Percentiles rank a stretch among this genome's conserved stretches.
phyloP scores from a whole-genome alignment of 2,797 vertebrate species.

The Melanotaenia parkinsoni region DNA sequence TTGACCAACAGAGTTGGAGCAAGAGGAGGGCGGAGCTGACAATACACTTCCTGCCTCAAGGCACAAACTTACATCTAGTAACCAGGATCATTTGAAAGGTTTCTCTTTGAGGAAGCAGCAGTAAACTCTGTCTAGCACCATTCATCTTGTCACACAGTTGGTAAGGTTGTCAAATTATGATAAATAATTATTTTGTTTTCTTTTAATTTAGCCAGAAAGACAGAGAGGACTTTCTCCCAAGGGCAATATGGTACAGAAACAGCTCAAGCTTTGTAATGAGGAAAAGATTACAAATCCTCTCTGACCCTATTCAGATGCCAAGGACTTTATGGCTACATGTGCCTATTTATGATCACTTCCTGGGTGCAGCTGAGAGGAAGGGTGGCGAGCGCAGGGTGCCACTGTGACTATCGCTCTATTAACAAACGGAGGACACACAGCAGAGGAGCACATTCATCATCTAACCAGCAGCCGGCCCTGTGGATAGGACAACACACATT shows the following conservation, averaged over 20 bases:
- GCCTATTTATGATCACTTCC: conserved; percentile 72
- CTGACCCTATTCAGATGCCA: conserved; percentile 54
- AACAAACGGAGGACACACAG: conserved; percentile 73
- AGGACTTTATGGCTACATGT: conserved; percentile 57
- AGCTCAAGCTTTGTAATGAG: conserved; percentile 38
- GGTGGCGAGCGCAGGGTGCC: conserved; percentile 50
- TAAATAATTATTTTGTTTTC: conserved; percentile 28
- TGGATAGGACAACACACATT: conserved; percentile 66
- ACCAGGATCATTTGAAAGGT: conserved; percentile 19
- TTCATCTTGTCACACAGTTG: conserved; percentile 21
- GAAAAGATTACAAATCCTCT: conserved; percentile 50
- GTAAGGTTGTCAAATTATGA: not conserved
- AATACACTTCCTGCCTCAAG: conserved; percentile 28
- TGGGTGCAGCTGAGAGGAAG: conserved; percentile 50
- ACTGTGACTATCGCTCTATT: conserved; percentile 75
- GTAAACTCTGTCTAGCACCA: conserved; percentile 11
- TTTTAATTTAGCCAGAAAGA: conserved; percentile 13
- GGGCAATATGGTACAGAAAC: not conserved
- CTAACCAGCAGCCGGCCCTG: conserved; percentile 58
- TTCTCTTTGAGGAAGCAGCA: conserved; percentile 7
- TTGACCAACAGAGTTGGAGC: conserved; percentile 41
- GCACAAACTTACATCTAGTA: conserved; percentile 15
- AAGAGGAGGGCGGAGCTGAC: conserved; percentile 40
- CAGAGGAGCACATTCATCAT: conserved; percentile 76
- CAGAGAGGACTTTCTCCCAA: conserved; percentile 27